A percentile compares a stretch with the other conserved stretches of the same genome.
Evolutionary conservation across 2,113 vertebrate genomes (phyloP).

Genomic region (Romanogobio albipinnatus): DNA sequence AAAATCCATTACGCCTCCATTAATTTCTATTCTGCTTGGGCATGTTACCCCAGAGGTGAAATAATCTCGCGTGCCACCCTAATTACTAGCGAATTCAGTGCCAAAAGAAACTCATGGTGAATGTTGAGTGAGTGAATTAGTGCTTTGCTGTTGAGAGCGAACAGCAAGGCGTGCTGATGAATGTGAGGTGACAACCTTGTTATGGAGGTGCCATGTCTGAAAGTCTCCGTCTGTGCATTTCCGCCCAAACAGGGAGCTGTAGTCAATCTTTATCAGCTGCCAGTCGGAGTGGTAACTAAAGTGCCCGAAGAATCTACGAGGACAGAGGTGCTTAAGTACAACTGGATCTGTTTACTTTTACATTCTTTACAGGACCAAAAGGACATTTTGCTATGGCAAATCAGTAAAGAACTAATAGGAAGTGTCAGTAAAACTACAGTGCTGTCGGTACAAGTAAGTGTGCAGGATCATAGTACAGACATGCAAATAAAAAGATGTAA

Average conservation of each 20-base stretch:
- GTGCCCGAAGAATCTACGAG: constrained; percentile 87
- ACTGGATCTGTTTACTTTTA: neutral
- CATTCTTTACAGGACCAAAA: constrained; percentile 1
- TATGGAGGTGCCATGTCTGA: constrained; percentile 91
- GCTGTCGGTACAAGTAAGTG: constrained; percentile 1
- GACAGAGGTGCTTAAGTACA: constrained; percentile 6
- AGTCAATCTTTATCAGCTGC: constrained; percentile 97
- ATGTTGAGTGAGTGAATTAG: constrained; percentile 39
- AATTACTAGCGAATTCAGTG: constrained; percentile 47
- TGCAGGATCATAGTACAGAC: neutral
- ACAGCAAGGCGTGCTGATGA: constrained; percentile 53
- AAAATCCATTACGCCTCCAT: constrained; percentile 36
- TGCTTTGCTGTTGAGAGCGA: constrained; percentile 42
- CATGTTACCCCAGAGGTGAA: constrained; percentile 34
- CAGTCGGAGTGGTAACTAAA: constrained; percentile 94
- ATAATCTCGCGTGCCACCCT: neutral
- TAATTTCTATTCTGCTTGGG: constrained; percentile 24
- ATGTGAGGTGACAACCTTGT: constrained; percentile 81
- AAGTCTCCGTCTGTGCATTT: constrained; percentile 91
- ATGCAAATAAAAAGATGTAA: neutral
- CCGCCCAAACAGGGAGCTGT: constrained; percentile 86
- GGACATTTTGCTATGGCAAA: neutral
- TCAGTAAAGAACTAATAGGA: neutral
- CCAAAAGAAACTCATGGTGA: constrained; percentile 29
- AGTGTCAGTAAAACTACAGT: constrained; percentile 4